These are phyloP conservation scores for Achatina immaculata DNA, from an alignment of 1,140 invertebrate species.

Conservation along the genomic window DNA sequence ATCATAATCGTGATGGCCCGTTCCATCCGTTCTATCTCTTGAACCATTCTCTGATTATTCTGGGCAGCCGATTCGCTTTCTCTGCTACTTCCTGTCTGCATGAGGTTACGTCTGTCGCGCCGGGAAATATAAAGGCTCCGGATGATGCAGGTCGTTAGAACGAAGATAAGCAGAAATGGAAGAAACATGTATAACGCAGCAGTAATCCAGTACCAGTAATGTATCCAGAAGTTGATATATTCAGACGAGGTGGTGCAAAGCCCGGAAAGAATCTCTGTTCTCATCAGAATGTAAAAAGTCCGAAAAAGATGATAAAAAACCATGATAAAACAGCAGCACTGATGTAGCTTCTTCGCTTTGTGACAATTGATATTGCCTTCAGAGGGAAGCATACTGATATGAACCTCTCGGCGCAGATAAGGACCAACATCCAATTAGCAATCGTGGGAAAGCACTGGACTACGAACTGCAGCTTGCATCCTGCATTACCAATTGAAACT, in stretches of 20 bases:
- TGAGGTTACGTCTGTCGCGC: neutral
- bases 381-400: constrained; percentile 58
- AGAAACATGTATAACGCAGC: constrained; percentile 19
- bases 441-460: constrained; percentile 23
- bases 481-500: constrained; percentile 41
- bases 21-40: constrained; percentile 45
- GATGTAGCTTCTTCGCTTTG: constrained; percentile 40
- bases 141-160: constrained; percentile 56
- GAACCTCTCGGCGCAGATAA: constrained; percentile 57
- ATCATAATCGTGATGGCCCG: constrained; percentile 57
- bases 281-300: constrained; percentile 38
- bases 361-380: constrained; percentile 50
- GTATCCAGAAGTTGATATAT: neutral
- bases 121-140: constrained; percentile 26
- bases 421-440: constrained; percentile 59
- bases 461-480: constrained; percentile 42
- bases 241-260: neutral
- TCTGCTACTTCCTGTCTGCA: constrained; percentile 21
- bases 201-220: constrained; percentile 32
- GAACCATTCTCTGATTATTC: constrained; percentile 24
- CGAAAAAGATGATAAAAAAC: constrained; percentile 43
- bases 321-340: constrained; percentile 39
- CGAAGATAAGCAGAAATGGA: constrained; percentile 41
- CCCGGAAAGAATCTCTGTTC: constrained; percentile 5
- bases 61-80: constrained; percentile 4